Base-by-base conservation (phyloP, 2,888 invertebrate genomes). In the Sinopyrophorus schimmeli region DNA sequence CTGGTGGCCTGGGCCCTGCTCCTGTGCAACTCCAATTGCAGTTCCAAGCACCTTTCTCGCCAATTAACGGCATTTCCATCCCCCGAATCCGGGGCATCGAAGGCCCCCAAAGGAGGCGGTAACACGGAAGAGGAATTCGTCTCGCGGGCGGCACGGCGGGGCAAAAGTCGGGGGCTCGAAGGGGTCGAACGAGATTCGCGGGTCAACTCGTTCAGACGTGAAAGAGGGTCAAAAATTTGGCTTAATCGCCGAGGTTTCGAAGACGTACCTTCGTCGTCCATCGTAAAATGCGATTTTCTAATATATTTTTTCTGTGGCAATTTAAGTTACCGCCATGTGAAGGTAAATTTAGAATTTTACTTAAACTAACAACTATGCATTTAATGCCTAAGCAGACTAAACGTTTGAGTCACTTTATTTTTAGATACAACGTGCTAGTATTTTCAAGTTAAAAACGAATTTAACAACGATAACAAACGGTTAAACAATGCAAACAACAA, bases 1-100 rank as follows among this genome's bases (percentile, higher is more conserved):
- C 89, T 82, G 51, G 89, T 87, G 1, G 92, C 91, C 75, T 93
- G 92, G 63, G 87, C 85, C 63, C 90, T 82, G 68, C 89, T 92
- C 56, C 91, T 79, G 68, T 92, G 91, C 61, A 93, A 74, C 70
- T 93, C 92, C 64, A 89, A 74, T 73, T 93, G 92, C 60, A 94
- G 74, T 69, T 90, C 88, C 64, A 91, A 73, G 68, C 92, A 93
- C 44, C 90, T 79, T 74, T 92, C 91, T 75, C 92, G 90, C 93
- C 92, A 93, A 74, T 91, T 89, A 65, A 89, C 74, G 67, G 73
- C 68, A 16, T 72, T 72, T 38, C 69, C 73, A 73, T 71, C 74
- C 72, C 59, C 77, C 57, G 58, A 74, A 43, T 61, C 58, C 48
- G 60, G 32, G 23, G 75, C 47, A 70, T 78, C 60, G 48, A 64